phyloP scores from a whole-genome alignment of 2,113 vertebrate species.

The Dasyornis broadbenti region DNA sequence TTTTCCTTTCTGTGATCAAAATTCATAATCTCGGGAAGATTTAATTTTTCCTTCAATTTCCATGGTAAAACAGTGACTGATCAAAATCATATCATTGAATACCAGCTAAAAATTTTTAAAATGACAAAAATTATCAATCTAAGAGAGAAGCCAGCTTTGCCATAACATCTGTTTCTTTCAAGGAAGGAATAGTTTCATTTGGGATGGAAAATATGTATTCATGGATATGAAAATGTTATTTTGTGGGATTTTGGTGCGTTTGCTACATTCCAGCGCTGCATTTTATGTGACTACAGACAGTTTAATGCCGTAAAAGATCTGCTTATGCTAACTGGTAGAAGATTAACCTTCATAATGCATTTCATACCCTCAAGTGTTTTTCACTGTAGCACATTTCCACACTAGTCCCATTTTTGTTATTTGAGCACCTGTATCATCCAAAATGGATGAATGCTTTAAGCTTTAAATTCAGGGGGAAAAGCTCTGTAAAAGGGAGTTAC shows the following conservation, averaged over 20 bases:
- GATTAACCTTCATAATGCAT: neutral
- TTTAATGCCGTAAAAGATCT: neutral
- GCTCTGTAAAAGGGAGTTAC: neutral
- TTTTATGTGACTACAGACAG: neutral
- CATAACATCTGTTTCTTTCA: conserved; percentile 28
- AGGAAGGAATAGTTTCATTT: conserved; percentile 3
- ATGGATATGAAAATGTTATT: neutral
- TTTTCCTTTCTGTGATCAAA: neutral
- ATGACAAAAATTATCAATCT: neutral
- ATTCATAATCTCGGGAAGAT: neutral
- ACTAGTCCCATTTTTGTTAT: neutral
- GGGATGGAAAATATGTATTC: conserved; percentile 37
- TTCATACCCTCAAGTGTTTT: neutral
- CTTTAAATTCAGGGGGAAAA: neutral
- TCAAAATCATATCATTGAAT: neutral
- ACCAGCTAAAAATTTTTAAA: neutral
- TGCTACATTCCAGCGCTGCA: neutral
- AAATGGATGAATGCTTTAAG: neutral
- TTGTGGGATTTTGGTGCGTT: neutral
- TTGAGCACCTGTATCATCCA: neutral
- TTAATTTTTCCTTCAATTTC: neutral
- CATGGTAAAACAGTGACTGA: neutral
- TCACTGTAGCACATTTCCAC: neutral
- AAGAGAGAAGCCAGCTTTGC: neutral
- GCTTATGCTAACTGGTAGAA: neutral